phyloP scores from a whole-genome alignment of 2,888 invertebrate genomes.

The Idaea straminata region DNA sequence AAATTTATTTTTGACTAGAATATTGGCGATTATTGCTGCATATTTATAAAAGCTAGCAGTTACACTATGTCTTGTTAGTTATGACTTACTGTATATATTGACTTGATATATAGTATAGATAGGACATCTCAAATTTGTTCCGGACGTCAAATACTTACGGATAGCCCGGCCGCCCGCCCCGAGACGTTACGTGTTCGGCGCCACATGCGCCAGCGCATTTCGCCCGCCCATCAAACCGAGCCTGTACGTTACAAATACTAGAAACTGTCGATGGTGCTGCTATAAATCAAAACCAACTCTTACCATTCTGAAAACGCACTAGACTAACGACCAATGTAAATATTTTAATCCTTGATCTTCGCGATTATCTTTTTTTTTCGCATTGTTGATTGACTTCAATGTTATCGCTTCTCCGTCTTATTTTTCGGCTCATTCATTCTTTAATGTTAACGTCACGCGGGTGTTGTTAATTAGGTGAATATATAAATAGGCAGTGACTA shows the following conservation, averaged over 20 bases:
- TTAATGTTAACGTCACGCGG: slow-evolving; percentile 33
- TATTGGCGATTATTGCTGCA: neutral
- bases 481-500: slow-evolving; percentile 53
- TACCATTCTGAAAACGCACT: slow-evolving; percentile 23
- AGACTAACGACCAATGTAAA: slow-evolving; percentile 21
- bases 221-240: slow-evolving; percentile 22
- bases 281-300: slow-evolving; percentile 29
- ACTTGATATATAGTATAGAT: neutral
- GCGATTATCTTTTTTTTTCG: slow-evolving; percentile 7
- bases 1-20: neutral
- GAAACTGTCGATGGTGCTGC: slow-evolving; percentile 21
- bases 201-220: slow-evolving; percentile 27
- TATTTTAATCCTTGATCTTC: slow-evolving; percentile 20
- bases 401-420: neutral
- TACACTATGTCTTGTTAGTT: neutral
- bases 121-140: neutral
- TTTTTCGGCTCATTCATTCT: slow-evolving; percentile 2
- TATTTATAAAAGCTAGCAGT: neutral
- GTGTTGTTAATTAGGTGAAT: slow-evolving; percentile 43
- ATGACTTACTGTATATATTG: no score
- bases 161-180: neutral
- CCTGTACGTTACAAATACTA: slow-evolving; percentile 12
- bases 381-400: neutral
- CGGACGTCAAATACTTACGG: neutral
- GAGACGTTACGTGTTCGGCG: neutral